Percentiles rank a stretch among this genome's conserved stretches.
phyloP scores from a whole-genome alignment of 2,888 invertebrate genomes.

The Eulithis testata region DNA sequence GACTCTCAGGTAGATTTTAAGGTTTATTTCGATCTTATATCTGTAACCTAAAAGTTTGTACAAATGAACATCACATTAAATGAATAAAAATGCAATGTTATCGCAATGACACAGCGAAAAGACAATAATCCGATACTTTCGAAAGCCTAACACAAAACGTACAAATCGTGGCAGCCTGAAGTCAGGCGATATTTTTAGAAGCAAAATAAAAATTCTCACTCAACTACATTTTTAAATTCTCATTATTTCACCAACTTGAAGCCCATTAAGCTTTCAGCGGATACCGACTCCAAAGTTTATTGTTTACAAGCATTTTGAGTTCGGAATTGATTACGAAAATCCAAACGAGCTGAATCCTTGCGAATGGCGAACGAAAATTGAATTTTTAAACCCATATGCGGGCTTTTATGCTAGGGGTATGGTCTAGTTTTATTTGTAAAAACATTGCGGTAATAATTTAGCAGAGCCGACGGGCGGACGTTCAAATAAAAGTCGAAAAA shows the following conservation, averaged over 20 bases:
- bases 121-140: conserved; percentile 12
- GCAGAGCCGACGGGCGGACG: conserved; percentile 44
- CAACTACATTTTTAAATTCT: conserved; percentile 60
- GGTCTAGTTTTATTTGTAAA: conserved; percentile 55
- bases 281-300: conserved; percentile 43
- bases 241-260: conserved; percentile 53
- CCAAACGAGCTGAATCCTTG: conserved; percentile 46
- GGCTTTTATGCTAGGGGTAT: conserved; percentile 49
- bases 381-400: conserved; percentile 59
- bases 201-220: conserved; percentile 37
- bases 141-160: conserved; percentile 25
- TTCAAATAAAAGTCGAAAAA: conserved; percentile 51
- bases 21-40: background rate
- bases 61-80: too few species aligned
- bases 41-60: too few species aligned
- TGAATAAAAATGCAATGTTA: background rate
- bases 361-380: conserved; percentile 53
- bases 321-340: conserved; percentile 57
- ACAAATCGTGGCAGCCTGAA: conserved; percentile 14
- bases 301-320: conserved; percentile 50
- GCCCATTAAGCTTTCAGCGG: conserved; percentile 46
- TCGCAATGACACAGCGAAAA: background rate
- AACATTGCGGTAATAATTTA: conserved; percentile 64
- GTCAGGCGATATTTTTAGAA: conserved; percentile 40
- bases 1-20: background rate